Conservation (phyloP, 2,113 vertebrate genomes). For the Machaerirhynchus nigripectus region DNA sequence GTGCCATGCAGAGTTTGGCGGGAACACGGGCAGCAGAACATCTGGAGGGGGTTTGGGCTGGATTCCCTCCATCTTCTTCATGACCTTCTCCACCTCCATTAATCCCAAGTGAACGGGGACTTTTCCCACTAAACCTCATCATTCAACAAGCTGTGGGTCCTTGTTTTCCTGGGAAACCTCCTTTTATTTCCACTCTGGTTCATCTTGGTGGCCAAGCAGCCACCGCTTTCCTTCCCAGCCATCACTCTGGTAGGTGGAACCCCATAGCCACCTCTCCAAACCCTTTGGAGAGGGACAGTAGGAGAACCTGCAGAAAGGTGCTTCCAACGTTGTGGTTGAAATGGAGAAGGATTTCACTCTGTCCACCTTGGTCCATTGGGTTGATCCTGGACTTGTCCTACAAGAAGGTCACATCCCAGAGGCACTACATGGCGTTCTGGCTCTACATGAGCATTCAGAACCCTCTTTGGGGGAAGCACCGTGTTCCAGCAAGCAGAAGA, state of each 20-base stretch:
- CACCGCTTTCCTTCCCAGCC: neutral
- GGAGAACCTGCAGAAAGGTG: neutral
- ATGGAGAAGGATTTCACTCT: neutral
- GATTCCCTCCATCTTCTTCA: neutral
- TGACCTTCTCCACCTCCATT: neutral
- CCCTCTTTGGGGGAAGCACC: neutral
- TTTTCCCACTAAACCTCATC: neutral
- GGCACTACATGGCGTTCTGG: neutral
- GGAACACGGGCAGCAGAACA: fast-evolving
- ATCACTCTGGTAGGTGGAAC: neutral
- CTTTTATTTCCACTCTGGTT: neutral
- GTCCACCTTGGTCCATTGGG: fast-evolving
- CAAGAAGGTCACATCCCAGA: neutral
- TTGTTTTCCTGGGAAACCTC: neutral
- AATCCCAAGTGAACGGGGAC: neutral
- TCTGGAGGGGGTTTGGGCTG: neutral
- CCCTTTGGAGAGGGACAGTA: neutral
- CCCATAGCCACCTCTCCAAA: neutral
- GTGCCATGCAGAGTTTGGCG: fast-evolving
- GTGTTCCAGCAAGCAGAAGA: neutral
- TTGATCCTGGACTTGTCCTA: neutral
- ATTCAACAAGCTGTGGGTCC: neutral
- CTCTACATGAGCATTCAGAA: neutral
- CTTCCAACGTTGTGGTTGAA: fast-evolving
- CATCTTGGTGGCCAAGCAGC: neutral